Base-by-base conservation (phyloP, 2,888 invertebrate species). In the Pristionchus maxplancki region DNA sequence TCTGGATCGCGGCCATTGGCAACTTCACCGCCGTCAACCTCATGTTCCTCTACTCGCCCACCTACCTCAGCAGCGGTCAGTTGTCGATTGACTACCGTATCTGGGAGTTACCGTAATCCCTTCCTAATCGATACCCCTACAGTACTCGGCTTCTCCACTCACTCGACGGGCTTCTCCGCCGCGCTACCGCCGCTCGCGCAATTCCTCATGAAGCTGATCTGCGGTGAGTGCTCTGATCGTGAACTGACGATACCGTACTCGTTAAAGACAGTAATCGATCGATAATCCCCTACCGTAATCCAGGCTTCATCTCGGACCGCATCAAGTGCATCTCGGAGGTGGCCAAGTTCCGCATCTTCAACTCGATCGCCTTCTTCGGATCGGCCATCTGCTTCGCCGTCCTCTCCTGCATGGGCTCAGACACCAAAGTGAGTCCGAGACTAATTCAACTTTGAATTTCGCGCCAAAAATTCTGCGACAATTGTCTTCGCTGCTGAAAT, bases 141-240 rank as follows among this genome's bases (percentile, higher is more conserved):
- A 89, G 94, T 94, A 37, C 92, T 94, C 81, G 92, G 93, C 62
- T 94, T 93, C 89, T 92, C 93, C 31, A 92, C 93, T 40, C 91
- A 92, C 87, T 90, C 90, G 83, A 94, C 93, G n/a, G 94, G 94
- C 3, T 87, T 94, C 89, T 93, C 93, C 6, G 93, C 94, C n/a
- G 93, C 94, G 37, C 83, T 94, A 24, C 93, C 94, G 15, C 94
- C 94, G 31, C 90, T 94, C 88, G 91, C 92, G 15, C 94, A 94
- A 84, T 94, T 94, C 89, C 28, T 89, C 44, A 89, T 92, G 67
- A 94, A 94, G 89, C 90, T 94, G 15, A n/a, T 93, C 86, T 90
- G 91, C 84, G 93, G 93, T 90, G 37, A 37, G 89, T 24, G 8
- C 1, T 17, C 44, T n/a, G 3, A 31, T 4, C n/a, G 3, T 24